phyloP scores from a whole-genome alignment of 2,797 vertebrate genomes.

The Discoglossus pictus region DNA sequence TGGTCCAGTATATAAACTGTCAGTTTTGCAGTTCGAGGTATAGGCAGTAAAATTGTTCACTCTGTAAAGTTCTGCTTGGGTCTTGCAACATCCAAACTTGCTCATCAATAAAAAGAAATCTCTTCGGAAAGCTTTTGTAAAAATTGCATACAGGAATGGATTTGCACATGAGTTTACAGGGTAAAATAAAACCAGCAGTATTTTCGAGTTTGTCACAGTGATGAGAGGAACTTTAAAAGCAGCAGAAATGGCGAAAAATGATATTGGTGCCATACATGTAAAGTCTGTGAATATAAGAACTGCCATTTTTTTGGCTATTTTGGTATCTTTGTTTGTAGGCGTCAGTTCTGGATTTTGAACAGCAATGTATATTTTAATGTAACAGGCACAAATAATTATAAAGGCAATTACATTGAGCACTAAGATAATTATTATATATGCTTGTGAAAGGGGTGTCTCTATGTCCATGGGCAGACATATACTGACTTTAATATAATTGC shows the following conservation, averaged over 20 bases:
- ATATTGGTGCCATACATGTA: constrained; percentile 91
- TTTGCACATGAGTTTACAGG: constrained; percentile 93
- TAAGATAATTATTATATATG: constrained; percentile 81
- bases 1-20: constrained; percentile 54
- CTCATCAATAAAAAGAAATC: constrained; percentile 81
- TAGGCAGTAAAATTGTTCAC: constrained; percentile 73
- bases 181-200: constrained; percentile 89
- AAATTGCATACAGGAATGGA: constrained; percentile 91
- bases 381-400: constrained; percentile 82
- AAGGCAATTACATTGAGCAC: constrained; percentile 83
- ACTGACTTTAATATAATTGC: constrained; percentile 91
- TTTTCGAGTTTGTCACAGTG: constrained; percentile 90
- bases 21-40: constrained; percentile 64
- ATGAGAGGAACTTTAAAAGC: constrained; percentile 88
- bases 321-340: constrained; percentile 80
- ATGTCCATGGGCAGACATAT: constrained; percentile 94
- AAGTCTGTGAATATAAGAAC: constrained; percentile 93
- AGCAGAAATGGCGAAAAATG: constrained; percentile 92
- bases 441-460: constrained; percentile 76
- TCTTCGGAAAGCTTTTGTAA: constrained; percentile 85
- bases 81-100: constrained; percentile 77
- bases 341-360: constrained; percentile 82
- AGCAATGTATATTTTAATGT: constrained; percentile 84
- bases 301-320: constrained; percentile 91
- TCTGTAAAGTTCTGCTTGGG: constrained; percentile 71